A percentile compares a stretch with the other conserved stretches of the same genome.
phyloP scores from a whole-genome alignment of 1,140 invertebrate genomes.

The Drosophila bipectinata region DNA sequence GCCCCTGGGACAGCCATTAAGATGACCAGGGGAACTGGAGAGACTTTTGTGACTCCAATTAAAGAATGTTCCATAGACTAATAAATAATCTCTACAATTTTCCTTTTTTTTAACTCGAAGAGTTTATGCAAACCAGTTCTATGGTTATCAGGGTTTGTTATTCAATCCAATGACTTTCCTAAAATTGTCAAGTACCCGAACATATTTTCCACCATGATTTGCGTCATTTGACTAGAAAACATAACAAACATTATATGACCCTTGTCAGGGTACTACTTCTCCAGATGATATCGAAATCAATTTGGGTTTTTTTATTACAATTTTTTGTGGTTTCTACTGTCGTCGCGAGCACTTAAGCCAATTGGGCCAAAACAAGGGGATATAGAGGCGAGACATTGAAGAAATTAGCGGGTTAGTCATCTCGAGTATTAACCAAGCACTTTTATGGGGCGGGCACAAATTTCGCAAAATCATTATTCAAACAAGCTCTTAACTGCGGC shows the following conservation, averaged over 20 bases:
- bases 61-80: background rate
- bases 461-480: conserved; percentile 44
- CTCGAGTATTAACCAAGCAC: conserved; percentile 32
- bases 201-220: background rate
- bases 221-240: conserved; percentile 10
- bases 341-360: conserved; percentile 32
- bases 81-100: too few relatives aligned
- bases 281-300: conserved; percentile 54
- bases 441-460: conserved; percentile 34
- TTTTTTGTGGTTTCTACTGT: conserved; percentile 21
- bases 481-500: conserved; percentile 22
- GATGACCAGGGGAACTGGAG: background rate
- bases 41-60: background rate
- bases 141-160: background rate
- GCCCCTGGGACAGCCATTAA: conserved; percentile 34
- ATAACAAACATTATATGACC: conserved; percentile 8
- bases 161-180: conserved; percentile 9
- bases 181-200: conserved; percentile 11
- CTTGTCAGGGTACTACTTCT: conserved; percentile 7
- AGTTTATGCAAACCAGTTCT: background rate
- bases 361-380: conserved; percentile 35
- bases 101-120: background rate
- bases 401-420: conserved; percentile 45
- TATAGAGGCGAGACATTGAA: conserved; percentile 42
- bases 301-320: conserved; percentile 39